phyloP scores from a whole-genome alignment of 2,888 invertebrate species.

The Limulus polyphemus region DNA sequence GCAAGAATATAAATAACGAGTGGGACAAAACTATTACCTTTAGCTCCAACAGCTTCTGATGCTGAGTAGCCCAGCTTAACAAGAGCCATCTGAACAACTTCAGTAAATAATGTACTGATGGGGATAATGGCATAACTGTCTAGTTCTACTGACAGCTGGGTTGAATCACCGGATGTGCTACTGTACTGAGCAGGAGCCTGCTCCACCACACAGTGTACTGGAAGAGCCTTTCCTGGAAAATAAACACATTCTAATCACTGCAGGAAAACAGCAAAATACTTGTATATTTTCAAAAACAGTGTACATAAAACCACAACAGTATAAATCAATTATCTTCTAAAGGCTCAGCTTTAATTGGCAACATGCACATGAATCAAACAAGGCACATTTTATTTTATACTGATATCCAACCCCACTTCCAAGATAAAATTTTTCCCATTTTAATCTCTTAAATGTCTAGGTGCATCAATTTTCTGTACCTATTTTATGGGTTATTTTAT shows the following conservation, averaged over 20 bases:
- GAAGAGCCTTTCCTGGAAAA: slow-evolving; percentile 65
- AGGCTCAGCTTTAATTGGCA: too few relatives aligned
- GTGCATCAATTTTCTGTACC: too few relatives aligned
- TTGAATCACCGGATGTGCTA: slow-evolving; percentile 25
- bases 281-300: too few relatives aligned
- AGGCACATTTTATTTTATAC: too few relatives aligned
- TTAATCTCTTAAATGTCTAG: too few relatives aligned
- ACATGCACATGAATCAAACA: too few relatives aligned
- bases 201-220: slow-evolving; percentile 91
- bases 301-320: too few relatives aligned
- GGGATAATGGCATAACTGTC: slow-evolving; percentile 96
- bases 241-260: slow-evolving; percentile 27
- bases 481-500: too few relatives aligned
- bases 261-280: too few relatives aligned
- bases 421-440: too few relatives aligned
- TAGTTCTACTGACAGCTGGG: slow-evolving; percentile 57
- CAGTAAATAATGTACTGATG: slow-evolving; percentile 71
- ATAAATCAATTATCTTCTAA: too few relatives aligned
- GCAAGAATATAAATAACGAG: neutral
- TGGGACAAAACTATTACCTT: slow-evolving; percentile 35
- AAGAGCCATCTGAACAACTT: slow-evolving; percentile 81
- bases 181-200: slow-evolving; percentile 32
- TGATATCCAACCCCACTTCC: too few relatives aligned
- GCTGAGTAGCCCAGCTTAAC: slow-evolving; percentile 76
- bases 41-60: slow-evolving; percentile 38